Evolutionary conservation across 1,140 invertebrate genomes (phyloP).

Genomic region (Wasmannia auropunctata): DNA sequence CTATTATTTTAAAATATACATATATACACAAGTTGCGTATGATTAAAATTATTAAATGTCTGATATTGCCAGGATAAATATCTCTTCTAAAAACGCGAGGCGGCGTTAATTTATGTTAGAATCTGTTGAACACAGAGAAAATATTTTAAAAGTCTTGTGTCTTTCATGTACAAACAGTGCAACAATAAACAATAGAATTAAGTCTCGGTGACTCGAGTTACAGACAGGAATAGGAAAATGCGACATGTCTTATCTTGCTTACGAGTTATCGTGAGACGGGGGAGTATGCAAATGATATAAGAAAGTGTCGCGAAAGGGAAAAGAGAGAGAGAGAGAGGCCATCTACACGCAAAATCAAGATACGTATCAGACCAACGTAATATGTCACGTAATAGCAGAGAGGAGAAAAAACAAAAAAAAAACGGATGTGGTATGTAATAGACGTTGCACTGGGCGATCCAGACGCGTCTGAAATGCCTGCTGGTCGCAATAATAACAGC

Average conservation of each 20-base stretch:
- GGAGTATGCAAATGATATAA: slow-evolving; percentile 38
- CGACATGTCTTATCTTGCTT: slow-evolving; percentile 41
- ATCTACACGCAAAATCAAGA: slow-evolving; percentile 17
- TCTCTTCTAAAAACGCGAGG: background rate
- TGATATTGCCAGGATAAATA: background rate
- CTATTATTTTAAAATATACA: background rate
- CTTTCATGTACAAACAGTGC: background rate
- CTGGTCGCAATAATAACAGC: background rate
- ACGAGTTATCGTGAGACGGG: slow-evolving; percentile 1
- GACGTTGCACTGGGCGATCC: background rate
- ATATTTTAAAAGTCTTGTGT: background rate
- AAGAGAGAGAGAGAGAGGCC: background rate
- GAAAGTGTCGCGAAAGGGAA: background rate
- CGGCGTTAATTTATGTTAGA: background rate
- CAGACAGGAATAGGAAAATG: slow-evolving; percentile 18
- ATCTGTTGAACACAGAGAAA: background rate
- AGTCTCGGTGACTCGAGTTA: background rate
- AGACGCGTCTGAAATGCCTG: background rate
- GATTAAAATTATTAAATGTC: background rate
- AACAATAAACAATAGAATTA: slow-evolving; percentile 36
- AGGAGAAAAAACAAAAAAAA: background rate
- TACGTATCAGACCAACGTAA: slow-evolving; percentile 2
- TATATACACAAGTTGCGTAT: background rate
- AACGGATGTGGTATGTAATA: background rate
- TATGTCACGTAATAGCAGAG: slow-evolving; percentile 1